Evolutionary conservation across 1,140 invertebrate genomes (phyloP), one percentile per base, ranked within the genome.

Genomic region (Lepidurus apus): DNA sequence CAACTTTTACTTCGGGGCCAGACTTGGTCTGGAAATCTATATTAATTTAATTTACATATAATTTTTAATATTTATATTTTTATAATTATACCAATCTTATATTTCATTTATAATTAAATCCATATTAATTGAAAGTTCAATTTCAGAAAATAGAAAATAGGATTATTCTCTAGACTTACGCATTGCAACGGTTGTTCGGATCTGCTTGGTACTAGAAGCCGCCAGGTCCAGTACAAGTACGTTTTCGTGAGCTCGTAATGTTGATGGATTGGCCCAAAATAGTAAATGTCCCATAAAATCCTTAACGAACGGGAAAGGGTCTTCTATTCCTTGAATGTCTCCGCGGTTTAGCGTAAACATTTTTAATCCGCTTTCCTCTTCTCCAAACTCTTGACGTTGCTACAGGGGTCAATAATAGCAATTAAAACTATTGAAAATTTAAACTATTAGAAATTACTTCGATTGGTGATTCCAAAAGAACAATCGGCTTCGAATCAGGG

Each of bases 161-260:
- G 34, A 34, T 34, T 34, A 34, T 4, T 74, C 26, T 42, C 2
- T 11, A 5, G 7, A 79, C 79, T 77, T 74, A 80, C 79, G 24
- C 21, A 78, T 43, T 44, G 75, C 24, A n/a, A 80, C 6, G 10
- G 43, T 24, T n/a, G 74, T 44, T 26, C 77, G 77, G 42, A 80
- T 77, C 24, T 76, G 65, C 43, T 80, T 80, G 24, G 79, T 80
- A 24, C 77, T 73, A 17, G 79, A 80, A 8, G 53, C 43, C 17
- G 76, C 42, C 11, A 79, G 42, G 76, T 80, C 79, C 24, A 80
- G 76, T n/a, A 43, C 75, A 21, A 77, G 47, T 42, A 44, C 74
- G 7, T 43, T 43, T 17, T 78, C 76, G 11, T 74, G 42, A 7
- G 73, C 43, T 13, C 76, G 76, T 4, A 80, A 6, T 10, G 75